Conservation (phyloP, 2,888 invertebrate species). For the Escarpia spicata region DNA sequence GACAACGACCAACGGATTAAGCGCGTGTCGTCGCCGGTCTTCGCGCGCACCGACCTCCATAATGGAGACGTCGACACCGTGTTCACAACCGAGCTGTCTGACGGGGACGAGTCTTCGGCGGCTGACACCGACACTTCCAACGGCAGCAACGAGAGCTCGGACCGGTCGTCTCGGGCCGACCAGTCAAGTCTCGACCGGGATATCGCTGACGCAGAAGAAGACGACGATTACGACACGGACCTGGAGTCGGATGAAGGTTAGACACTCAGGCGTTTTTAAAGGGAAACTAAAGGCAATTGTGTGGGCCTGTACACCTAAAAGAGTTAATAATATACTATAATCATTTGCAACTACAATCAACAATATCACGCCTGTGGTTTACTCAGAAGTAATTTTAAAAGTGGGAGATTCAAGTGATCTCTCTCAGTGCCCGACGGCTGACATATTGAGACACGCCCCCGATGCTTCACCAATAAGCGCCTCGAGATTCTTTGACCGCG, state of each 20-base stretch:
- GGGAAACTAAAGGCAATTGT: too few relatives aligned
- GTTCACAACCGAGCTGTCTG: background rate
- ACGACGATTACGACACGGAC: background rate
- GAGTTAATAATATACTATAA: too few relatives aligned
- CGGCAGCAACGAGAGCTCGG: background rate
- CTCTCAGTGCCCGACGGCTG: too few relatives aligned
- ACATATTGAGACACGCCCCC: too few relatives aligned
- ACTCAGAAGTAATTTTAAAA: too few relatives aligned
- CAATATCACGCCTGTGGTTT: too few relatives aligned
- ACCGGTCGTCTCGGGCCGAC: constrained; percentile 3
- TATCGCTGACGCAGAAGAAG: background rate
- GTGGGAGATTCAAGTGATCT: too few relatives aligned
- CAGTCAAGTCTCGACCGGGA: background rate
- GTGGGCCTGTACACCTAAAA: too few relatives aligned
- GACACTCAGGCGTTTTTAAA: too few relatives aligned
- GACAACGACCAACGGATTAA: background rate
- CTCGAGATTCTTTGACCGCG: too few relatives aligned
- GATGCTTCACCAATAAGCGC: too few relatives aligned
- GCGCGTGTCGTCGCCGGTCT: background rate
- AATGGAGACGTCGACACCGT: background rate
- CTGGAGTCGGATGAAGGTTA: background rate
- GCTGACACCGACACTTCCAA: background rate
- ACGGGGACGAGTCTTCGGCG: background rate
- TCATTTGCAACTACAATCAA: too few relatives aligned
- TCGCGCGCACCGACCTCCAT: background rate